Conservation (phyloP, 2,113 vertebrate species). For the Athene cunicularia region DNA sequence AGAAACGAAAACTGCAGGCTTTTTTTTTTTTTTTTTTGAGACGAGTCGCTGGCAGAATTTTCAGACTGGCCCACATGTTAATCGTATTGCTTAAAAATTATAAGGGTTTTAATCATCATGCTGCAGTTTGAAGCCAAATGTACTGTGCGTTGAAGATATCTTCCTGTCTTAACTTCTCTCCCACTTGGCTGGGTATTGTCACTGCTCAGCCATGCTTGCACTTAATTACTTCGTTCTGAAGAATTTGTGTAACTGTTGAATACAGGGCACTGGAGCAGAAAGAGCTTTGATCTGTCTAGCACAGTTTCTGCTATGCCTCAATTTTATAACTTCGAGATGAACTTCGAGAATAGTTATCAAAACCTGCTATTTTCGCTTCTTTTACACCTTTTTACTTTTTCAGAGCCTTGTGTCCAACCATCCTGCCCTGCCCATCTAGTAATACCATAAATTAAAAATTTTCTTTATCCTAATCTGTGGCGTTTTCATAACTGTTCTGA, state of each 20-base stretch:
- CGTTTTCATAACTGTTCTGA: background rate
- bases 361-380: background rate
- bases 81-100: background rate
- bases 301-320: background rate
- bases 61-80: accelerated
- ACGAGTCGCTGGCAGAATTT: background rate
- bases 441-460: background rate
- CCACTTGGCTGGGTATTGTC: background rate
- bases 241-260: background rate
- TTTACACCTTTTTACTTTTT: background rate
- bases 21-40: background rate
- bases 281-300: background rate
- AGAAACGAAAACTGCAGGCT: background rate
- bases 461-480: background rate
- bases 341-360: background rate
- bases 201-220: background rate
- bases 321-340: background rate
- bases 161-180: background rate
- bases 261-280: background rate
- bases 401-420: background rate
- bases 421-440: background rate
- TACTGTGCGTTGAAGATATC: background rate
- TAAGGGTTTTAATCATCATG: background rate
- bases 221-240: background rate
- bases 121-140: background rate